A percentile compares a stretch with the other conserved stretches of the same genome.
Conservation (phyloP, 2,888 invertebrate species). For the Ernsta delagoae region DNA sequence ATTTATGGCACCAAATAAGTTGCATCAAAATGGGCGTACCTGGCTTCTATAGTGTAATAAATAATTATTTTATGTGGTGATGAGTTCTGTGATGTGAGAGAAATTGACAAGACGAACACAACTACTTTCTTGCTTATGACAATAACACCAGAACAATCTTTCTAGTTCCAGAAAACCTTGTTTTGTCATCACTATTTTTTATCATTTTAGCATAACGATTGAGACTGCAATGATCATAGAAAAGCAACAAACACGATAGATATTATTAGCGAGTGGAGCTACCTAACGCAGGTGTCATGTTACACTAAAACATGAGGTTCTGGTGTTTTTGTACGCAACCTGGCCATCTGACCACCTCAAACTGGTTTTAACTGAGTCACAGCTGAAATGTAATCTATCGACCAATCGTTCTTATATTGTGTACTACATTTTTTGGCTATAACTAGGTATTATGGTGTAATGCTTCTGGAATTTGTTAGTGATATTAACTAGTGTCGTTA, state of each 20-base stretch:
- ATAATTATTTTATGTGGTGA: too few relatives aligned
- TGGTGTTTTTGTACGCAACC: constrained; percentile 28
- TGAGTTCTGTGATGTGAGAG: too few relatives aligned
- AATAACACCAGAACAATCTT: not conserved
- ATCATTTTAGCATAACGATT: constrained; percentile 2
- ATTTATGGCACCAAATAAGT: too few relatives aligned
- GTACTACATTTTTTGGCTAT: too few relatives aligned
- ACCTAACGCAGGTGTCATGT: constrained; percentile 29
- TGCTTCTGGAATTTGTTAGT: not conserved
- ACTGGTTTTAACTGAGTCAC: constrained; percentile 32
- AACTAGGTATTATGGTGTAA: not conserved
- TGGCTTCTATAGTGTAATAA: too few relatives aligned
- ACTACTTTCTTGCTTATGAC: too few relatives aligned
- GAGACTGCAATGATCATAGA: constrained; percentile 12
- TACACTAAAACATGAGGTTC: constrained; percentile 30
- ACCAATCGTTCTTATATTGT: constrained; percentile 9
- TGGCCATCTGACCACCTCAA: constrained; percentile 19
- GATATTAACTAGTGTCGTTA: not conserved
- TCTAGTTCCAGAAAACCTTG: not conserved
- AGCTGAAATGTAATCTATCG: constrained; percentile 28
- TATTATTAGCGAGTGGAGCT: constrained; percentile 20
- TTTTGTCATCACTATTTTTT: not conserved
- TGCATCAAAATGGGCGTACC: too few relatives aligned
- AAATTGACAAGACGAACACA: too few relatives aligned
- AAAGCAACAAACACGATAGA: not conserved